These are phyloP conservation scores for Seira ritae DNA, from an alignment of 2,888 invertebrate species.

Conservation along the genomic window DNA sequence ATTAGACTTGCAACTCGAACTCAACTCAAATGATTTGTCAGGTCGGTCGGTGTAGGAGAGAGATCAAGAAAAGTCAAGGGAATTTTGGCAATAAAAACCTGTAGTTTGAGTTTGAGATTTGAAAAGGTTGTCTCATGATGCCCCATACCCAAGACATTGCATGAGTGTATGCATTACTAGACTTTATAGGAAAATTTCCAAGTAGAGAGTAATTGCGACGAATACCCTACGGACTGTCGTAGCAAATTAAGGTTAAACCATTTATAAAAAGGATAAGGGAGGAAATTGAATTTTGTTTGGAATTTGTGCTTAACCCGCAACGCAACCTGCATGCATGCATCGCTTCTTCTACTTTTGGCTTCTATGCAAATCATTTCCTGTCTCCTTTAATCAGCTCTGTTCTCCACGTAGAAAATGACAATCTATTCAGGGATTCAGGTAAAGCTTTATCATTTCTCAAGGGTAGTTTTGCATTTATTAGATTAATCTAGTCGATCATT, in stretches of 20 bases:
- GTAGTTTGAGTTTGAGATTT: background rate
- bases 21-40: background rate
- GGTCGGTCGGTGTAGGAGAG: background rate
- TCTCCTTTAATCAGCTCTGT: background rate
- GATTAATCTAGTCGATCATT: slow-evolving; percentile 22
- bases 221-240: no score
- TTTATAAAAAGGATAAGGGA: no score
- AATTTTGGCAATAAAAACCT: background rate
- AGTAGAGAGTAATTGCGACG: no score
- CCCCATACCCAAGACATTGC: background rate
- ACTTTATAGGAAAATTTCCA: no score
- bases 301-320: no score
- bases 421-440: background rate
- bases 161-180: no score
- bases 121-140: background rate
- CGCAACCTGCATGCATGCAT: no score
- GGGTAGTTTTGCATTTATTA: background rate
- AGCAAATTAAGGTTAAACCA: no score
- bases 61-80: background rate
- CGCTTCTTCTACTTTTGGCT: background rate
- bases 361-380: slow-evolving; percentile 17
- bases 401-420: background rate
- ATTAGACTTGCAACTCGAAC: background rate
- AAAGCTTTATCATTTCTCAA: background rate
- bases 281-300: no score